Conservation (phyloP, 2,113 vertebrate species). For the Lanius collurio region DNA sequence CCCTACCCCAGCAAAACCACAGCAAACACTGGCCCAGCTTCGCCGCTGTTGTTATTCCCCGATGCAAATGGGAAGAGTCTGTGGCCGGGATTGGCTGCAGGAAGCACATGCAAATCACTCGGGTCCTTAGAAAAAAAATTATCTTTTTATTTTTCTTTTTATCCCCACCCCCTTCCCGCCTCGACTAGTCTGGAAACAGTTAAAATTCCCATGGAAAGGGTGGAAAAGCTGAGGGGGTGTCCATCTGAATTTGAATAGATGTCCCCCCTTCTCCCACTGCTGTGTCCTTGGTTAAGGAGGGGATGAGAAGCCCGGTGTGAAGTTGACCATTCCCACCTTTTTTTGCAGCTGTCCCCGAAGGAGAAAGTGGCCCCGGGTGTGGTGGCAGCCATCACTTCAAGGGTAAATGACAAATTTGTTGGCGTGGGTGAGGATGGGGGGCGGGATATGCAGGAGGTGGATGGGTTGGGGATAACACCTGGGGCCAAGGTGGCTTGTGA, state of each 20-base stretch:
- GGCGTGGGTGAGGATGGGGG: background rate
- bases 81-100: slow-evolving; percentile 79
- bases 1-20: slow-evolving; percentile 44
- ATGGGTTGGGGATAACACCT: background rate
- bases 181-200: slow-evolving; percentile 40
- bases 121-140: background rate
- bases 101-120: slow-evolving; percentile 84
- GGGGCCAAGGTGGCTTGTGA: background rate
- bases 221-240: background rate
- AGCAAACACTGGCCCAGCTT: slow-evolving; percentile 30
- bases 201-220: slow-evolving; percentile 49
- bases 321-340: slow-evolving; percentile 39
- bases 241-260: slow-evolving; percentile 67
- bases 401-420: slow-evolving; percentile 63
- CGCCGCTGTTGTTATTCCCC: slow-evolving; percentile 58
- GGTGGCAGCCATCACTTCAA: slow-evolving; percentile 59
- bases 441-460: background rate
- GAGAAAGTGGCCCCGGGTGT: slow-evolving; percentile 53
- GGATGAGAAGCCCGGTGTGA: background rate
- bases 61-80: slow-evolving; percentile 85
- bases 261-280: slow-evolving; percentile 33
- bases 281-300: slow-evolving; percentile 11
- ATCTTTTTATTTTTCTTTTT: no score
- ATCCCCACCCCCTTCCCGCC: no score
- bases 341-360: slow-evolving; percentile 55